phyloP scores from a whole-genome alignment of 2,113 vertebrate genomes.

The Phyllopteryx taeniolatus region DNA sequence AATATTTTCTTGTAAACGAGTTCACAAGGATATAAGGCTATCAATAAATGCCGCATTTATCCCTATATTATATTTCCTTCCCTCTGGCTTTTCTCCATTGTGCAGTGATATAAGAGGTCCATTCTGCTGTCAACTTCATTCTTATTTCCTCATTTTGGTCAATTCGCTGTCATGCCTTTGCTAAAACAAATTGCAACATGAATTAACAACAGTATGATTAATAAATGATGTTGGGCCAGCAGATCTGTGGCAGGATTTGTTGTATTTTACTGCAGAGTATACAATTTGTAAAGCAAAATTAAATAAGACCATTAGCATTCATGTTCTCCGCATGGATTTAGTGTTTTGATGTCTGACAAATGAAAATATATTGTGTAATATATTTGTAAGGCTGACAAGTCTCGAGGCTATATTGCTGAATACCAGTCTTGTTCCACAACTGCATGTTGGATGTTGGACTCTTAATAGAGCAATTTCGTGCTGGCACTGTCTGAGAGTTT shows the following conservation, averaged over 20 bases:
- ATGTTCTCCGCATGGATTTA: constrained; percentile 53
- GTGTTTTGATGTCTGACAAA: constrained; percentile 54
- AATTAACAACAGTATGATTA: constrained; percentile 57
- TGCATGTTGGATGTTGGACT: constrained; percentile 53
- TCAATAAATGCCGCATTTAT: constrained; percentile 63
- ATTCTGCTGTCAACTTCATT: constrained; percentile 32
- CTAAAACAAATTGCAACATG: constrained; percentile 48
- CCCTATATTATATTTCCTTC: constrained; percentile 50
- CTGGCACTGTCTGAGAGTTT: constrained; percentile 41
- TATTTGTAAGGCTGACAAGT: constrained; percentile 45
- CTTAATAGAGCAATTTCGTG: constrained; percentile 28
- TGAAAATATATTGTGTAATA: constrained; percentile 55
- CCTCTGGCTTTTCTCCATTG: constrained; percentile 31
- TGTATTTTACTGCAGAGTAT: constrained; percentile 51
- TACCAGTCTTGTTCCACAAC: constrained; percentile 47
- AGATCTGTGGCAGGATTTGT: constrained; percentile 54
- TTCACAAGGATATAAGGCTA: constrained; percentile 60
- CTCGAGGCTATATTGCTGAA: constrained; percentile 42
- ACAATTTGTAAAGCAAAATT: constrained; percentile 51
- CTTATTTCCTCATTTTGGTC: constrained; percentile 38
- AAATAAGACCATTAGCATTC: constrained; percentile 52
- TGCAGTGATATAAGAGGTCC: constrained; percentile 38
- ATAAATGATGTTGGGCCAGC: constrained; percentile 35
- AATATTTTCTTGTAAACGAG: constrained; percentile 70
- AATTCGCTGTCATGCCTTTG: constrained; percentile 47